These are phyloP conservation scores for Hemibagrus wyckioides DNA, from an alignment of 2,113 vertebrate genomes.

Conservation along the genomic window DNA sequence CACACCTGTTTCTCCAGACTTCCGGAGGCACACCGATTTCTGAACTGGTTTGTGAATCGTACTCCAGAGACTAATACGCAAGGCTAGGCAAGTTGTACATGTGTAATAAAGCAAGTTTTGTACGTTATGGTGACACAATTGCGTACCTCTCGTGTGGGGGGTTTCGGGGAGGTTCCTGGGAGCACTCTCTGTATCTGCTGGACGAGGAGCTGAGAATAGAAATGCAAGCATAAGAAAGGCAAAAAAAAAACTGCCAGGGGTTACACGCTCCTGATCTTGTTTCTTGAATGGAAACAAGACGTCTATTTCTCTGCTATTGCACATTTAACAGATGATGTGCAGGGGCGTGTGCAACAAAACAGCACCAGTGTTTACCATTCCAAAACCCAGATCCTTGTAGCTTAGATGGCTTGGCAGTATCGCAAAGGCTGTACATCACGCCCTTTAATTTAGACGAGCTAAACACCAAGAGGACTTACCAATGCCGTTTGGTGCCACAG, in stretches of 20 bases:
- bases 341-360: constrained; percentile 35
- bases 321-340: constrained; percentile 44
- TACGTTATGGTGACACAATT: background rate
- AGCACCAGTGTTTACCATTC: constrained; percentile 30
- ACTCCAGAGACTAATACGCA: background rate
- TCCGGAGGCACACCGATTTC: background rate
- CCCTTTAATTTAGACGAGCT: constrained; percentile 63
- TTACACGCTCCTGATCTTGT: background rate
- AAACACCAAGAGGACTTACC: constrained; percentile 33
- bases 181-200: constrained; percentile 63
- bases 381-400: constrained; percentile 53
- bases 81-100: background rate
- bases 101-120: background rate
- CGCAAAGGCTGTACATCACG: constrained; percentile 50
- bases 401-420: constrained; percentile 46
- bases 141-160: constrained; percentile 66
- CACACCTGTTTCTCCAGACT: background rate
- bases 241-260: background rate
- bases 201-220: constrained; percentile 63
- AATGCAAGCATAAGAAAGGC: background rate
- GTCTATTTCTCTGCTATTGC: background rate
- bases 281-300: background rate
- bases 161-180: constrained; percentile 63
- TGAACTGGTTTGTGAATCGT: background rate
- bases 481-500: constrained; percentile 48